Evolutionary conservation across 2,888 invertebrate species (phyloP).

Genomic region (Amphipoea oculea): DNA sequence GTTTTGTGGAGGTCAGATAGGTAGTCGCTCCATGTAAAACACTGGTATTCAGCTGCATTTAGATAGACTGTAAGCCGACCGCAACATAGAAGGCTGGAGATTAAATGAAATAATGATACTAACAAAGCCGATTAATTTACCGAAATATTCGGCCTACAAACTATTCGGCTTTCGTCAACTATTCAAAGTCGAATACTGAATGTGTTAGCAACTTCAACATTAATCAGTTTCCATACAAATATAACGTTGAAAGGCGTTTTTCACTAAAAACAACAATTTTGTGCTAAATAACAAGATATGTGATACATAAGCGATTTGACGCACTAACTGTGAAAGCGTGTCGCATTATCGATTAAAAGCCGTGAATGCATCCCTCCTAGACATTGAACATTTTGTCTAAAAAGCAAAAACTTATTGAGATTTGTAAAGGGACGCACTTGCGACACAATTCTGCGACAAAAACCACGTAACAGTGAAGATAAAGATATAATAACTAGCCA

Average conservation of each 20-base stretch:
- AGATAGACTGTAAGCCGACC: not conserved
- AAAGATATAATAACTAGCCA: conserved; percentile 49
- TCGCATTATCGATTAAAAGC: not conserved
- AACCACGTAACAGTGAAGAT: conserved; percentile 36
- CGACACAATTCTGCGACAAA: conserved; percentile 40
- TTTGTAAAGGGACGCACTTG: not conserved
- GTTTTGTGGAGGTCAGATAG: not conserved
- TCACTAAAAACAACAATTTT: conserved; percentile 43
- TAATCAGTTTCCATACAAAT: conserved; percentile 19
- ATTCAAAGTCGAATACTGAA: conserved; percentile 30
- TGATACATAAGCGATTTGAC: conserved; percentile 45
- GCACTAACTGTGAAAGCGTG: conserved; percentile 14
- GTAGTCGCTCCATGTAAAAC: not conserved
- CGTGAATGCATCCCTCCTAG: not conserved
- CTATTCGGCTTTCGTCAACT: conserved; percentile 7
- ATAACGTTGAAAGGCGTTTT: conserved; percentile 36
- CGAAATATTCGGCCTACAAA: not conserved
- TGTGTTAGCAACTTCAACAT: conserved; percentile 20
- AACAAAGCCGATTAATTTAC: not conserved
- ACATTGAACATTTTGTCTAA: not conserved
- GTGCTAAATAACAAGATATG: conserved; percentile 63
- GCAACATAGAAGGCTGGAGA: too few relatives aligned
- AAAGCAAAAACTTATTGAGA: not conserved
- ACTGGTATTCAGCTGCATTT: not conserved
- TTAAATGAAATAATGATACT: not conserved